These are phyloP conservation scores for Chesias legatella DNA, from an alignment of 2,888 invertebrate genomes.

Conservation along the genomic window DNA sequence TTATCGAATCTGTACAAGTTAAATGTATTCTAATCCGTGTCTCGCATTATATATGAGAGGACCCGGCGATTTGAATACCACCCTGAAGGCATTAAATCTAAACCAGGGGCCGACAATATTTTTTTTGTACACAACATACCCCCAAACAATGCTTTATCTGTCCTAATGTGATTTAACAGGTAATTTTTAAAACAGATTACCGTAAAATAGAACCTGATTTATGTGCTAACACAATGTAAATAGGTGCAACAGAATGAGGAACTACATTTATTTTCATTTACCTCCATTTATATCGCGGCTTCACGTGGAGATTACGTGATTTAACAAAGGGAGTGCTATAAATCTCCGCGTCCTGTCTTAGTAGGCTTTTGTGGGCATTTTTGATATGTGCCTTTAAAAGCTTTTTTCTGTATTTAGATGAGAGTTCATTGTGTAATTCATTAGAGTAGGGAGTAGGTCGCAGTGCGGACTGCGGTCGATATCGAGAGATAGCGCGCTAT, in stretches of 20 bases:
- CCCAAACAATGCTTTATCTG: slow-evolving; percentile 74
- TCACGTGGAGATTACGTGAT: slow-evolving; percentile 80
- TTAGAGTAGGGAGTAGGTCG: slow-evolving; percentile 75
- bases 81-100: slow-evolving; percentile 73
- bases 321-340: slow-evolving; percentile 78
- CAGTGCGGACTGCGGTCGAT: slow-evolving; percentile 68
- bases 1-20: slow-evolving; percentile 35
- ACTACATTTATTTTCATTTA: slow-evolving; percentile 80
- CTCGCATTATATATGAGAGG: slow-evolving; percentile 47
- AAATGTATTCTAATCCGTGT: slow-evolving; percentile 35
- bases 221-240: slow-evolving; percentile 69
- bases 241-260: slow-evolving; percentile 76
- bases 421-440: slow-evolving; percentile 81
- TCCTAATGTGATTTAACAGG: slow-evolving; percentile 80
- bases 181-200: slow-evolving; percentile 77
- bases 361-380: slow-evolving; percentile 80
- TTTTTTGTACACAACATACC: slow-evolving; percentile 63
- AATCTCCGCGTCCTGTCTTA: slow-evolving; percentile 77
- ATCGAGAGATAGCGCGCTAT: slow-evolving; percentile 74
- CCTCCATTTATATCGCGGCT: slow-evolving; percentile 77
- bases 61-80: slow-evolving; percentile 64
- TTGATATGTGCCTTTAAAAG: slow-evolving; percentile 81
- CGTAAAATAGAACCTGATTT: slow-evolving; percentile 70
- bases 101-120: slow-evolving; percentile 64
- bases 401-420: slow-evolving; percentile 81